Percentiles rank a stretch among this genome's conserved stretches.
phyloP scores from a whole-genome alignment of 2,888 invertebrate genomes.

The Lissocephala sabroskyi region DNA sequence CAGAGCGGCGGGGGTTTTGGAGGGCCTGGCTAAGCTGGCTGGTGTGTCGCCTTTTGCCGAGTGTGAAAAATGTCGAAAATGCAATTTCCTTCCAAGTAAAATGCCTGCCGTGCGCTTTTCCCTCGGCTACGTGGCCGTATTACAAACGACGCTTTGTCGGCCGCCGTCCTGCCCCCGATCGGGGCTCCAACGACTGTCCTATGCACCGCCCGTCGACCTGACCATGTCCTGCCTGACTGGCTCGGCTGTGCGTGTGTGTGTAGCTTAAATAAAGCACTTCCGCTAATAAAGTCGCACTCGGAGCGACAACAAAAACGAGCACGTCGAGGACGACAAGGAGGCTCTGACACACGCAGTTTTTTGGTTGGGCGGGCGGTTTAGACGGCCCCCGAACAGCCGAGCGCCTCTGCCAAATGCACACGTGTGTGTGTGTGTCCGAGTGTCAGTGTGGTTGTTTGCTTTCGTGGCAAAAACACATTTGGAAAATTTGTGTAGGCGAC shows the following conservation, averaged over 20 bases:
- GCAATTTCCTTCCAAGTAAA: slow-evolving; percentile 66
- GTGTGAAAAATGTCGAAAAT: slow-evolving; percentile 66
- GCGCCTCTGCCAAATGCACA: slow-evolving; percentile 50
- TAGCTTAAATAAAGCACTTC: slow-evolving; percentile 65
- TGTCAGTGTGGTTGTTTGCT: slow-evolving; percentile 35
- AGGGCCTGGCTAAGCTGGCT: slow-evolving; percentile 5
- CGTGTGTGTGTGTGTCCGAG: slow-evolving; percentile 3
- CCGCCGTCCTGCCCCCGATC: background rate
- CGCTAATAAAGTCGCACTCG: slow-evolving; percentile 63
- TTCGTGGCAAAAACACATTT: slow-evolving; percentile 63
- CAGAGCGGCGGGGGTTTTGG: slow-evolving; percentile 2
- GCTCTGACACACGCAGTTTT: too few relatives aligned
- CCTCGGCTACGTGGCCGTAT: slow-evolving; percentile 49
- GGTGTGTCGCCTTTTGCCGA: slow-evolving; percentile 42
- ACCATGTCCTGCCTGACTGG: background rate
- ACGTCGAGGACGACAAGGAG: slow-evolving; percentile 18
- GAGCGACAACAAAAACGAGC: background rate
- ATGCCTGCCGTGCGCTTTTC: slow-evolving; percentile 66
- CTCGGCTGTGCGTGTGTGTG: slow-evolving; percentile 16
- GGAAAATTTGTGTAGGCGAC: slow-evolving; percentile 57
- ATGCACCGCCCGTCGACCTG: background rate
- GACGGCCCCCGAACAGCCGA: slow-evolving; percentile 49
- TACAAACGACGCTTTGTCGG: slow-evolving; percentile 43
- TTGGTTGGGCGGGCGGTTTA: slow-evolving; percentile 42
- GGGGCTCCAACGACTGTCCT: background rate